A percentile compares a stretch with the other conserved stretches of the same genome.
Conservation (phyloP, 1,140 invertebrate genomes). For the Pogonomyrmex barbatus region DNA sequence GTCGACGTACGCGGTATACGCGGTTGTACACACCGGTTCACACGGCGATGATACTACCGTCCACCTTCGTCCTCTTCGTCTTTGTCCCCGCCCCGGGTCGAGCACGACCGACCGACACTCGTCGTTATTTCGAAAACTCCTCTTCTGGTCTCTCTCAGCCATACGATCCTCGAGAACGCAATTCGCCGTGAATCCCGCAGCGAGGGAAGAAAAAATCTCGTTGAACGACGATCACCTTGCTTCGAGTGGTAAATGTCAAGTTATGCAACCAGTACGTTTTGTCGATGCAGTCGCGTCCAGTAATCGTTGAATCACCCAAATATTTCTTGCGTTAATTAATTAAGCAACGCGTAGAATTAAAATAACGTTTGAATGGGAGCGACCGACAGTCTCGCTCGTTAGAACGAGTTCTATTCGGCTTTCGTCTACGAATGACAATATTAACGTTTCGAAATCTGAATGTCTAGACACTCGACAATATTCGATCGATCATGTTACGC, state of each 20-base stretch:
- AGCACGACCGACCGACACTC: constrained; percentile 8
- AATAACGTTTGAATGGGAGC: neutral
- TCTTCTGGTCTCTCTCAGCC: neutral
- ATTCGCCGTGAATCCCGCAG: neutral
- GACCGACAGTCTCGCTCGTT: neutral
- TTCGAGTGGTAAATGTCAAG: constrained; percentile 34
- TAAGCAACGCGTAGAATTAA: neutral
- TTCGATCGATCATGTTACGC: neutral
- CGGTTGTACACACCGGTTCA: constrained; percentile 14
- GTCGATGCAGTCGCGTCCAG: neutral
- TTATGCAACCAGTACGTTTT: constrained; percentile 9
- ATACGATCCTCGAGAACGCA: constrained; percentile 9
- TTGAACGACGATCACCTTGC: constrained; percentile 2
- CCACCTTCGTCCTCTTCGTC: constrained; percentile 37
- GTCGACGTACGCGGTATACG: neutral
- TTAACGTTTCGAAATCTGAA: constrained; percentile 8
- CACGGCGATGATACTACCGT: constrained; percentile 6
- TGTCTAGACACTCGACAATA: neutral
- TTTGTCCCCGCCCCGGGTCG: neutral
- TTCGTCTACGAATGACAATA: neutral
- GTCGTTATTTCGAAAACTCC: constrained; percentile 42
- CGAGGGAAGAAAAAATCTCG: constrained; percentile 15
- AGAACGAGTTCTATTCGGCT: neutral
- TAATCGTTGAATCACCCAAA: neutral
- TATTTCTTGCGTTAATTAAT: neutral